Conservation (phyloP, 2,797 vertebrate species). For the Squalus acanthias region DNA sequence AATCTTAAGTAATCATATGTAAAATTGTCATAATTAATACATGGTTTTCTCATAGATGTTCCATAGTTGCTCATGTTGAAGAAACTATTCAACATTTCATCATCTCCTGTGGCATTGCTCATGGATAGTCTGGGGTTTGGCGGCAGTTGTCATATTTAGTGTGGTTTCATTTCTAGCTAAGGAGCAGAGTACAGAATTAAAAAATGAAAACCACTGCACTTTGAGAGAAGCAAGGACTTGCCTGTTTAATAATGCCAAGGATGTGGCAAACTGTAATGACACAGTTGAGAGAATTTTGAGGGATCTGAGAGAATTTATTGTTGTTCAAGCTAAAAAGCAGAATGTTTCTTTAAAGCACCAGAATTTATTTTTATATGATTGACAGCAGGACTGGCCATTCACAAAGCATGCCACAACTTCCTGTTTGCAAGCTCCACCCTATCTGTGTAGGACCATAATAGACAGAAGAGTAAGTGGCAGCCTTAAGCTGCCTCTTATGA, state of each 20-base stretch:
- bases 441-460: background rate
- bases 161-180: background rate
- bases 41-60: background rate
- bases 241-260: background rate
- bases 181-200: background rate
- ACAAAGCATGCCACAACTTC: background rate
- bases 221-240: background rate
- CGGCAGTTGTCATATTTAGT: background rate
- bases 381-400: background rate
- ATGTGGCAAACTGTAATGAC: background rate
- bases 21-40: background rate
- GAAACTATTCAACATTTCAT: background rate
- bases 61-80: background rate
- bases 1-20: background rate
- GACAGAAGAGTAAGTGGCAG: background rate
- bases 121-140: background rate
- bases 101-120: background rate
- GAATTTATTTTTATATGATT: background rate
- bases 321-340: background rate
- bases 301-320: background rate
- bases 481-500: background rate
- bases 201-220: background rate
- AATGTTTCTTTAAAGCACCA: background rate
- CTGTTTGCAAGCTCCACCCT: background rate
- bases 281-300: background rate